phyloP scores from a whole-genome alignment of 2,797 vertebrate genomes.

The Synanceia verrucosa region DNA sequence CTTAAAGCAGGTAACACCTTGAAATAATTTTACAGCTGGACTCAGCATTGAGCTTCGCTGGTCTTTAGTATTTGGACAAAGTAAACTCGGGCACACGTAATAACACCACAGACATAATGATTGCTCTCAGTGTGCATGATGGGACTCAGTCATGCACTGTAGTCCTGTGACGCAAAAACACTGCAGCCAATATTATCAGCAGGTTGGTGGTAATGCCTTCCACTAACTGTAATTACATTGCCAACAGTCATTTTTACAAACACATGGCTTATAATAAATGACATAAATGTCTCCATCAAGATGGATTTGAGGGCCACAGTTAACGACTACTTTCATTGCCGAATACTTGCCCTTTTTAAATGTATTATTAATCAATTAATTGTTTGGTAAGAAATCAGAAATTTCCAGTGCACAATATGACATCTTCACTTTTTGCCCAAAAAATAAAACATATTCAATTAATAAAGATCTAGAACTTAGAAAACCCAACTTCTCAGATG shows the following conservation, averaged over 20 bases:
- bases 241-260: slow-evolving; percentile 35
- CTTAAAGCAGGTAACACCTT: neutral
- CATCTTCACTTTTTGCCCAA: neutral
- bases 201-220: slow-evolving; percentile 15
- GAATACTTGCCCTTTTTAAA: neutral
- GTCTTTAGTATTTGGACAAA: neutral
- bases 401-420: neutral
- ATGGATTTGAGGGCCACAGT: neutral
- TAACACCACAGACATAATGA: slow-evolving; percentile 54
- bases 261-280: neutral
- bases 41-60: slow-evolving; percentile 7
- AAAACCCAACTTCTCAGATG: neutral
- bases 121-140: slow-evolving; percentile 28
- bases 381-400: neutral
- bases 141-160: slow-evolving; percentile 23
- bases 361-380: neutral
- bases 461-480: neutral
- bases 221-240: slow-evolving; percentile 39
- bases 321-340: neutral
- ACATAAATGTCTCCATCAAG: neutral
- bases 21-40: slow-evolving; percentile 1
- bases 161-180: slow-evolving; percentile 39
- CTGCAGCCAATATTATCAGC: neutral
- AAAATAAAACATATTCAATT: neutral
- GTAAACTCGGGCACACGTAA: slow-evolving; percentile 31